phyloP scores from a whole-genome alignment of 2,888 invertebrate genomes.

The Bombylius major region DNA sequence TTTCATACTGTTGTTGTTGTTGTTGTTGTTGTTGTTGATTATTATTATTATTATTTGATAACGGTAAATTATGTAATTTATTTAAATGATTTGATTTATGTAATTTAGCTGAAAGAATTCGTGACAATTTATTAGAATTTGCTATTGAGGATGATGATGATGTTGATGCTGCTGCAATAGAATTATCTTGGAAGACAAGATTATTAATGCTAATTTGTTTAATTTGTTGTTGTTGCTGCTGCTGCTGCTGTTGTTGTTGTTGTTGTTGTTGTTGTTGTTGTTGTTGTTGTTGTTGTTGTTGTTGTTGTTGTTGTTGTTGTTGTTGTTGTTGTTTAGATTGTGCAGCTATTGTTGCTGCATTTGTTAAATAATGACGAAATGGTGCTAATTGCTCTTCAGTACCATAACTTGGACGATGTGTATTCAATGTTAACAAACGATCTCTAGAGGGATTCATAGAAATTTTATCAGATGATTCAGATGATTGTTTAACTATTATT shows the following conservation, averaged over 20 bases:
- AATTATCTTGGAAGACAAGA: constrained; percentile 13
- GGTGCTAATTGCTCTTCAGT: constrained; percentile 11
- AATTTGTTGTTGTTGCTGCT: constrained; percentile 3
- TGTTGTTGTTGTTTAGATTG: background rate
- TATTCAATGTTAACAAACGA: constrained; percentile 3
- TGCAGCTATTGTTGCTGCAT: background rate
- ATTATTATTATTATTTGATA: background rate
- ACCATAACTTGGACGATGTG: constrained; percentile 6
- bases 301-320: background rate
- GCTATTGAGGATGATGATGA: background rate
- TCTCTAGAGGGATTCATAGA: constrained; percentile 3
- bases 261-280: background rate
- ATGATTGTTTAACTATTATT: background rate
- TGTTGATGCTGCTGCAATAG: background rate
- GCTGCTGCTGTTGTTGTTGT: background rate
- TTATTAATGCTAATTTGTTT: constrained; percentile 15
- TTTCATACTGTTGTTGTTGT: constrained; percentile 5
- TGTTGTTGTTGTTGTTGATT: background rate
- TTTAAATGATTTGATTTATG: constrained; percentile 3
- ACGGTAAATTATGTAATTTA: no score
- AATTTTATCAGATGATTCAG: constrained; percentile 3
- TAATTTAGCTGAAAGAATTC: constrained; percentile 14
- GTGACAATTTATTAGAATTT: constrained; percentile 3
- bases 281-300: constrained; percentile 1
- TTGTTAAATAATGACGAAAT: constrained; percentile 11